Base-by-base conservation (phyloP, 2,797 vertebrate genomes). In the Chloroceryle amazona region DNA sequence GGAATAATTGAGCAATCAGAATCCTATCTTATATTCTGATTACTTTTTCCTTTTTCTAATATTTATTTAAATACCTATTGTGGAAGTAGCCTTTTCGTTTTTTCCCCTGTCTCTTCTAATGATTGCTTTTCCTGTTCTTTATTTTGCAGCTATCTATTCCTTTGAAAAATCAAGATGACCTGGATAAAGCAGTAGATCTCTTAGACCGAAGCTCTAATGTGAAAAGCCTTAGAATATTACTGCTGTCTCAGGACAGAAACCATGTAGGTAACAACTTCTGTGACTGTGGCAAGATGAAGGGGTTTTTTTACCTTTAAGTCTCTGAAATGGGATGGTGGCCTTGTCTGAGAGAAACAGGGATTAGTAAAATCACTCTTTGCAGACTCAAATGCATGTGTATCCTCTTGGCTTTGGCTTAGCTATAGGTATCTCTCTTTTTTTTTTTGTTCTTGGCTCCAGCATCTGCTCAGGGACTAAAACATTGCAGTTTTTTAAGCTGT, bases 141-240 rank as follows among this genome's bases (percentile, higher is more conserved):
- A 7, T 96, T 73, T 96, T 93, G 73, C 97, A 99, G 99, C 98
- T 99, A 51, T 99, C 99, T 54, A 99, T 99, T 95, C 99, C 99
- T 78, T 98, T 99, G 97, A 98, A 98, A 89, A 98, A 98, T 94
- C 99, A 99, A 97, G 99, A 99, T 72, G 99, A 99, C 97, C 98
- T 99, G 95, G 99, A 99, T 97, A 99, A 99, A 96, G 99, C 99
- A 10, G 97, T 99, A 58, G 99, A 99, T 96, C 98, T 99, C 84
- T 98, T 99, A 73, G 99, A 99, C 97, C 97, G 99, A 97, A 99
- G 99, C 98, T 98, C 98, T 44, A 99, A 99, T 97, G 99, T 99
- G 99, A 99, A 99, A 98, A 99, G 99, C 98, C 99, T 99, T 97
- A 98, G 98, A 96, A 99, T 99, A 97, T 97, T 99, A 90, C 97